Base-by-base conservation (phyloP, 2,113 vertebrate species). In the Nestor notabilis region DNA sequence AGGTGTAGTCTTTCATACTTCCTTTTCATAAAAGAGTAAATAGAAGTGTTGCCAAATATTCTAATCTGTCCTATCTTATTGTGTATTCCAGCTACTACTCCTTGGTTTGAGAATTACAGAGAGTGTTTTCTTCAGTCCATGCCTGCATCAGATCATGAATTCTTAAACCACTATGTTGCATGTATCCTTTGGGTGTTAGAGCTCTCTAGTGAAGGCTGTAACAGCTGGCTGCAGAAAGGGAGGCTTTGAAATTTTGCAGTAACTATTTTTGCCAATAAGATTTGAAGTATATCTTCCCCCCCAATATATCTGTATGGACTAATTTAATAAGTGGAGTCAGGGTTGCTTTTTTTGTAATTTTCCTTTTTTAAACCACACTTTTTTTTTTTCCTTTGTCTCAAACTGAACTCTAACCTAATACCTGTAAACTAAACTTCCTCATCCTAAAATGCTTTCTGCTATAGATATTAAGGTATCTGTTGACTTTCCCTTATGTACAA, bases 101-200 rank as follows among this genome's bases (percentile, higher is more conserved):
- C 99, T 49, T 99, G 99, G 99, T 99, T 99, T 97, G 99, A 99
- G 92, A 98, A 99, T 89, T 99, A 99, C 92, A 98, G 99, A 97
- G 99, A 99, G 83, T 99, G 97, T 92, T 99, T 99, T 98, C 98
- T 99, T 93, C 99, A 99, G 97, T 99, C 98, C 2, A 99, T 99
- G 99, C 99, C 99, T 75, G 98, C 99, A 28, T 99, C 99, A 12
- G 99, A 99, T 88, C 99, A 99, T 7, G 99, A 99, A 97, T 99
- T 99, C 95, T 98, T 99, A 97, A 99, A 99, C 96, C 99, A 99
- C 98, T 99, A 99, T 97, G 98, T 99, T 92, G 99, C 99, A 10
- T 99, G 99, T 99, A 99, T 99, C 99, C 99, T 99, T 99, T 96
- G 43, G 80, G 53, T 46, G 9, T 87, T 89, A 63, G 37, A 39